Percentiles rank a stretch among this genome's conserved stretches.
Conservation (phyloP, 2,888 invertebrate species). For the Agriopis aurantiaria region DNA sequence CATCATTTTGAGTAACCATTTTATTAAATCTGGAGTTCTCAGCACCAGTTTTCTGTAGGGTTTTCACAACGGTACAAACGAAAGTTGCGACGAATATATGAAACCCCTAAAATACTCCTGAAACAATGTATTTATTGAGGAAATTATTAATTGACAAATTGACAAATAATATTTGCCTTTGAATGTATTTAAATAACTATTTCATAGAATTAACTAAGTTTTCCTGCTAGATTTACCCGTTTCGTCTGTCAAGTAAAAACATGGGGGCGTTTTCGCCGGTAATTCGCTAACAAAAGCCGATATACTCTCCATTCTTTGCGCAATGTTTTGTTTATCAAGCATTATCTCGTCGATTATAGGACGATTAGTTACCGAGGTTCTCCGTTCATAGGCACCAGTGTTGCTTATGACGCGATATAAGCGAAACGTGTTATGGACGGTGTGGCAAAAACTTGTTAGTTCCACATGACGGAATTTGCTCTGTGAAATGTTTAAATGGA, state of each 20-base stretch:
- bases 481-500: slow-evolving; percentile 27
- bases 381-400: slow-evolving; percentile 56
- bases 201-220: slow-evolving; percentile 3
- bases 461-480: slow-evolving; percentile 21
- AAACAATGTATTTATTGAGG: neutral
- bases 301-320: slow-evolving; percentile 11
- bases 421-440: slow-evolving; percentile 41
- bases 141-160: neutral
- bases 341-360: slow-evolving; percentile 59
- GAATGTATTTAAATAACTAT: neutral
- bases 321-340: slow-evolving; percentile 48
- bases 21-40: too few species aligned
- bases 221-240: slow-evolving; percentile 1
- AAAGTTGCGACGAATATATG: too few species aligned
- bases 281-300: slow-evolving; percentile 4
- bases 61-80: too few species aligned
- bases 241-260: neutral
- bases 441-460: slow-evolving; percentile 48
- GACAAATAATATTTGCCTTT: slow-evolving; percentile 2
- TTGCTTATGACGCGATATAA: slow-evolving; percentile 53
- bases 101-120: neutral
- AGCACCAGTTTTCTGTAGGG: too few species aligned
- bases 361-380: slow-evolving; percentile 50
- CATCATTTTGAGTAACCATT: too few species aligned
- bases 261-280: slow-evolving; percentile 12